These are phyloP conservation scores for Rotaria sp. DNA, from an alignment of 2,888 invertebrate genomes.

Conservation along the genomic window DNA sequence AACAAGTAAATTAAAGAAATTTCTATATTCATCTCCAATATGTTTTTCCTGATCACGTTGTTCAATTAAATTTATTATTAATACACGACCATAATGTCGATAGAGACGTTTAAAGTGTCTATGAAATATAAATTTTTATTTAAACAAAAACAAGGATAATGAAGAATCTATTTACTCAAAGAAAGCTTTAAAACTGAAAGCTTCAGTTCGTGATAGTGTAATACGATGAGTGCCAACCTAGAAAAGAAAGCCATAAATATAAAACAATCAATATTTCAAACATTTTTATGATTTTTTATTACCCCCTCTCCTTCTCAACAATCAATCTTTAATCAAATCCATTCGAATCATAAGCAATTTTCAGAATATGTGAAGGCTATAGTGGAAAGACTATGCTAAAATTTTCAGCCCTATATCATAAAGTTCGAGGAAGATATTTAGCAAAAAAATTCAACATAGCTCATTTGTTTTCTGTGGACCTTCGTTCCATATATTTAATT, in stretches of 20 bases:
- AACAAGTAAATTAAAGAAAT: slow-evolving; percentile 60
- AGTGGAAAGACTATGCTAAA: too few relatives aligned
- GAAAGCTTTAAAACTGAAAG: slow-evolving; percentile 26
- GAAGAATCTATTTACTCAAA: slow-evolving; percentile 36
- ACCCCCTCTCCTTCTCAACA: too few relatives aligned
- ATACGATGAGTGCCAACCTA: slow-evolving; percentile 36
- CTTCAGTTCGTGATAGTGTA: slow-evolving; percentile 31
- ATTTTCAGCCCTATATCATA: too few relatives aligned
- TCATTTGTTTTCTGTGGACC: too few relatives aligned
- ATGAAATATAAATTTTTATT: not conserved
- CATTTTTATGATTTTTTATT: too few relatives aligned
- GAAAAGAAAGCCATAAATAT: not conserved
- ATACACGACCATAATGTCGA: slow-evolving; percentile 27
- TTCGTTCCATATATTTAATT: too few relatives aligned
- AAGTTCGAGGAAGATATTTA: too few relatives aligned
- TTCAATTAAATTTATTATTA: slow-evolving; percentile 25
- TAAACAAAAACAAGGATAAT: not conserved
- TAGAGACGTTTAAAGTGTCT: slow-evolving; percentile 16
- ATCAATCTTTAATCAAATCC: too few relatives aligned
- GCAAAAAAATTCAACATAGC: too few relatives aligned
- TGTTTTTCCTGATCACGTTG: slow-evolving; percentile 11
- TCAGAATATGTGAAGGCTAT: too few relatives aligned
- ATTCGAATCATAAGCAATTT: too few relatives aligned
- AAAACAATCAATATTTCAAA: too few relatives aligned
- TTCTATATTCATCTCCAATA: not conserved